Conservation (phyloP, 2,888 invertebrate genomes). For the Ellobium chinense region DNA sequence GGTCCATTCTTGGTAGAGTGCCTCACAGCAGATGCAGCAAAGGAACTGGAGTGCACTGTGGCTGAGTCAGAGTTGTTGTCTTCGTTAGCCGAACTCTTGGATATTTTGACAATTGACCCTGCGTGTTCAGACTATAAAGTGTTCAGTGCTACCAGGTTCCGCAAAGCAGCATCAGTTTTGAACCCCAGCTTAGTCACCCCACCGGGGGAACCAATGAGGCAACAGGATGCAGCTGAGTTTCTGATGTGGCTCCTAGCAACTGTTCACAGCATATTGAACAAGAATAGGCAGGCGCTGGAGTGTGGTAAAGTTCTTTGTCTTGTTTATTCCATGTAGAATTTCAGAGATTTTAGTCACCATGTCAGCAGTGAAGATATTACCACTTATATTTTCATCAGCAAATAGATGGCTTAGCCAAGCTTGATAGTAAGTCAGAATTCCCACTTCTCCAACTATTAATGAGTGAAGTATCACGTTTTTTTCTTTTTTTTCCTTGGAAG, state of each 20-base stretch:
- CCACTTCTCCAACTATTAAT: too few species aligned
- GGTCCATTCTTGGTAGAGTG: slow-evolving; percentile 65
- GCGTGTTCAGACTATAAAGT: slow-evolving; percentile 47
- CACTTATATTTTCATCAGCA: too few species aligned
- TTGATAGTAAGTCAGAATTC: too few species aligned
- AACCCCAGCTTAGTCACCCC: slow-evolving; percentile 59
- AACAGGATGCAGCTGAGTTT: slow-evolving; percentile 76
- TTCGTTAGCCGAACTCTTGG: slow-evolving; percentile 60
- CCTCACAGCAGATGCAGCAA: slow-evolving; percentile 57
- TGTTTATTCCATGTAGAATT: too few species aligned
- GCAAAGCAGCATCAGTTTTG: slow-evolving; percentile 63
- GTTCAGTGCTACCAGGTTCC: slow-evolving; percentile 59
- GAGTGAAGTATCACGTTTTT: too few species aligned
- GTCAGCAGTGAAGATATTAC: too few species aligned
- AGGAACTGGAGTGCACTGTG: slow-evolving; percentile 64
- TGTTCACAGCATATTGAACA: slow-evolving; percentile 70
- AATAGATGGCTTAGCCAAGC: too few species aligned
- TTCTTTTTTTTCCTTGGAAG: too few species aligned
- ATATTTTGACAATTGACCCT: slow-evolving; percentile 58
- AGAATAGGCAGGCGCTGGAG: slow-evolving; percentile 57
- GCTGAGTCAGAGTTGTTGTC: slow-evolving; percentile 64
- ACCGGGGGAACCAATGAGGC: slow-evolving; percentile 60
- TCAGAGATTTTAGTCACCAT: too few species aligned
- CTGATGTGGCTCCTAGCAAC: slow-evolving; percentile 74
- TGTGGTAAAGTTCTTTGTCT: slow-evolving; percentile 48